Evolutionary conservation across 2,113 vertebrate species (phyloP), one percentile per base, ranked within the genome.

Genomic region (Chionis minor): DNA sequence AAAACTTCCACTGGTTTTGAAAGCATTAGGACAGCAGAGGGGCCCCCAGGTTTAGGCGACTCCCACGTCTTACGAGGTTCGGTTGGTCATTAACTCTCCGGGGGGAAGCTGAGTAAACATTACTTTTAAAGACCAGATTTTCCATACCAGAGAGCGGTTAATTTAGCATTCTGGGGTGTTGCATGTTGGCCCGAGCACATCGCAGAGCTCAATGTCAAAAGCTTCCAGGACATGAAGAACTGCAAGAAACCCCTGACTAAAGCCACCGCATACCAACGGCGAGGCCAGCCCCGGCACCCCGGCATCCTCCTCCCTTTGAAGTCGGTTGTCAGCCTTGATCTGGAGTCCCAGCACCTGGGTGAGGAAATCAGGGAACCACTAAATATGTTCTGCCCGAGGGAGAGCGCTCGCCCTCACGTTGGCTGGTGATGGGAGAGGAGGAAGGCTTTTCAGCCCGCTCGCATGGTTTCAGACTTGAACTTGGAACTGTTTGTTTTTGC

Each of bases 401-500:
- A 78, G 49, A 78, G 65, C 0, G 10, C 63, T 92, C 55, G 55
- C 73, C 83, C 84, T 89, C 32, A 3, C 1, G 9, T 54, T 71
- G 81, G 35, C 83, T 72, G 77, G 74, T 0, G 1, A 8, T 40
- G 56, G 94, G 85, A 61, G 59, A 84, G 49, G 85, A 94, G 84
- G 94, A 72, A 74, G 45, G 55, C 30, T 94, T 96, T 91, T 17
- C 79, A 94, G 79, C 24, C 26, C 33, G 72, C 81, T 84, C 81
- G 81, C 90, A 95, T 11, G 75, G 89, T 92, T 97, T 88, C 86
- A 95, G 89, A 95, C 96, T 96, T 96, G 96, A 97, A 97, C 97
- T 95, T 97, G 97, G 95, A 86, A 95, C 95, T 97, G 95, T 97
- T 97, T 97, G 96, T 90, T 97, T 97, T 97, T 92, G 81, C 95